Evolutionary conservation across 2,797 vertebrate genomes (phyloP).

Genomic region (Typhlichthys subterraneus): DNA sequence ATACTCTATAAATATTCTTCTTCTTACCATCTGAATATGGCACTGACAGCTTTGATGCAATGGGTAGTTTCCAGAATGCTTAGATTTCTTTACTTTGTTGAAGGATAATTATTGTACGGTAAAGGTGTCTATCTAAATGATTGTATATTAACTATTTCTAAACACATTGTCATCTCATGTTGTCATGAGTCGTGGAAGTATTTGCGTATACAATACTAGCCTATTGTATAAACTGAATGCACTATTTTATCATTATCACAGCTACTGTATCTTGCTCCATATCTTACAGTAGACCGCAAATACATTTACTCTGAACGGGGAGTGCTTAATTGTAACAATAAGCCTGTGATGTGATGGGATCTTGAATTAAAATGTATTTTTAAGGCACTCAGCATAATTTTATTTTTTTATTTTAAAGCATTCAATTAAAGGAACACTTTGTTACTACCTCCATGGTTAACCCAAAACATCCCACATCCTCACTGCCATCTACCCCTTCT

Average conservation of each 20-base stretch:
- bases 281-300: slow-evolving; percentile 21
- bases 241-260: slow-evolving; percentile 40
- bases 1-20: slow-evolving; percentile 32
- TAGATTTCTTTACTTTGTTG: slow-evolving; percentile 6
- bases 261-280: background rate
- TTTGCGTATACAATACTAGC: too few relatives aligned
- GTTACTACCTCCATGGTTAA: too few relatives aligned
- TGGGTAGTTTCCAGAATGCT: background rate
- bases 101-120: slow-evolving; percentile 4
- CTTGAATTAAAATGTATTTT: slow-evolving; percentile 45
- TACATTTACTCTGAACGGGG: slow-evolving; percentile 54
- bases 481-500: too few relatives aligned
- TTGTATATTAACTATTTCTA: background rate
- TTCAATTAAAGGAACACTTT: too few relatives aligned
- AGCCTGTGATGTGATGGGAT: slow-evolving; percentile 19
- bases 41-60: slow-evolving; percentile 24
- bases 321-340: slow-evolving; percentile 41
- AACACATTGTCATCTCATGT: too few relatives aligned
- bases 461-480: too few relatives aligned
- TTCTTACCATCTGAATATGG: slow-evolving; percentile 11
- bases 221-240: slow-evolving; percentile 4
- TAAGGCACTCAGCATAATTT: slow-evolving; percentile 3
- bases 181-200: too few relatives aligned
- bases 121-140: background rate
- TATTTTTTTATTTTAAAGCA: too few relatives aligned